These are phyloP conservation scores for Halcyon malimbica DNA, from an alignment of 2,113 vertebrate genomes.

Conservation along the genomic window DNA sequence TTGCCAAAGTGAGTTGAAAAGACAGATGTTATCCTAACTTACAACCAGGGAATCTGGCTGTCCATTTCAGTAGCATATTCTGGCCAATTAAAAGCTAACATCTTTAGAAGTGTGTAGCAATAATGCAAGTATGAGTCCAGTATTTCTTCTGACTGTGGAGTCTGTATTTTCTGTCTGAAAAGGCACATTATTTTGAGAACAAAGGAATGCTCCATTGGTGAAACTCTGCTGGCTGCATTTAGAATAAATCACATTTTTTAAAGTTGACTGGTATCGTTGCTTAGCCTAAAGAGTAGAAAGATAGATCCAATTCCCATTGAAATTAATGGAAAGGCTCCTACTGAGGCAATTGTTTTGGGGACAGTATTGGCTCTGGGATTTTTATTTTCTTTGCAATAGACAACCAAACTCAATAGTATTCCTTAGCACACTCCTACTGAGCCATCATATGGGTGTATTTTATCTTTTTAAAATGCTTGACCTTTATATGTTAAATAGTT, in stretches of 20 bases:
- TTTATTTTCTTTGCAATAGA: neutral
- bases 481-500: conserved; percentile 19
- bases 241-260: neutral
- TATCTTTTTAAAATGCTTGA: neutral
- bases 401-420: neutral
- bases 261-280: neutral
- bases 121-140: neutral
- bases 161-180: neutral
- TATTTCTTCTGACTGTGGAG: neutral
- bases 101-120: neutral
- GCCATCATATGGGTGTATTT: neutral
- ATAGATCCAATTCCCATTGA: neutral
- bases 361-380: neutral
- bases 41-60: conserved; percentile 16
- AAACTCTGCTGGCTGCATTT: neutral
- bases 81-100: neutral
- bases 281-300: neutral
- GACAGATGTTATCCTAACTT: conserved; percentile 57
- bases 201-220: neutral
- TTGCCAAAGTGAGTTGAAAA: conserved; percentile 40
- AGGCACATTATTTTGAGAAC: neutral
- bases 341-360: neutral
- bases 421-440: neutral
- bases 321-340: neutral
- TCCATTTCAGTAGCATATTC: neutral